phyloP scores from a whole-genome alignment of 35 echinoderm and acorn worm species.

The Ophioderma brevispina region DNA sequence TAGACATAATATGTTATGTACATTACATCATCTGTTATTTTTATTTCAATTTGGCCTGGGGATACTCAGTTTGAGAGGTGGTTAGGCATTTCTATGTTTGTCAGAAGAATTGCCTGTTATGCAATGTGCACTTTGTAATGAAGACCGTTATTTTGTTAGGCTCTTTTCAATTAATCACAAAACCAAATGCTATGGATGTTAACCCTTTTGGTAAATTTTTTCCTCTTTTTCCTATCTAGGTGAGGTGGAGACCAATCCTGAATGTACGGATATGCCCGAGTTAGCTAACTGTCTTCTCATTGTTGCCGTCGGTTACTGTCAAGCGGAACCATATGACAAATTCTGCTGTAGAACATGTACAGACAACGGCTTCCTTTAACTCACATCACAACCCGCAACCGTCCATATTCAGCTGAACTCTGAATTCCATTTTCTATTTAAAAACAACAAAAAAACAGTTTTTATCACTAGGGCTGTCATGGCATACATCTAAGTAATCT shows the following conservation, averaged over 20 bases:
- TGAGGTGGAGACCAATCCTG: constrained; percentile 58
- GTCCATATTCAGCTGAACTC: background rate
- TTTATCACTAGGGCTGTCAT: background rate
- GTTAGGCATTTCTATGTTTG: background rate
- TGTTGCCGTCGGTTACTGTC: constrained; percentile 42
- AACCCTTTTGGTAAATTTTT: background rate
- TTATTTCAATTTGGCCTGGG: background rate
- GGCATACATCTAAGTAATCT: background rate
- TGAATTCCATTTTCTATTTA: background rate
- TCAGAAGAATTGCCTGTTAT: background rate
- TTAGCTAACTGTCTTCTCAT: constrained; percentile 67
- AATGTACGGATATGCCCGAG: constrained; percentile 47
- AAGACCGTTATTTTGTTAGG: no score
- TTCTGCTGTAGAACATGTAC: constrained; percentile 74
- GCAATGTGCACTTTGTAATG: background rate
- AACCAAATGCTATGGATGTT: background rate
- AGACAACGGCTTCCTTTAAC: constrained; percentile 32
- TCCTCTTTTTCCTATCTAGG: background rate
- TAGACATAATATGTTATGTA: background rate
- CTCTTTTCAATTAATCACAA: background rate
- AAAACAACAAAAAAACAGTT: no score
- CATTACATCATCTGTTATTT: background rate
- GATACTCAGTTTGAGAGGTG: background rate
- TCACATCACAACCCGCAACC: background rate
- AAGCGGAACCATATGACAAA: background rate